These are phyloP conservation scores for Lasioglossum villosulum DNA, from an alignment of 2,888 invertebrate species.

Conservation along the genomic window DNA sequence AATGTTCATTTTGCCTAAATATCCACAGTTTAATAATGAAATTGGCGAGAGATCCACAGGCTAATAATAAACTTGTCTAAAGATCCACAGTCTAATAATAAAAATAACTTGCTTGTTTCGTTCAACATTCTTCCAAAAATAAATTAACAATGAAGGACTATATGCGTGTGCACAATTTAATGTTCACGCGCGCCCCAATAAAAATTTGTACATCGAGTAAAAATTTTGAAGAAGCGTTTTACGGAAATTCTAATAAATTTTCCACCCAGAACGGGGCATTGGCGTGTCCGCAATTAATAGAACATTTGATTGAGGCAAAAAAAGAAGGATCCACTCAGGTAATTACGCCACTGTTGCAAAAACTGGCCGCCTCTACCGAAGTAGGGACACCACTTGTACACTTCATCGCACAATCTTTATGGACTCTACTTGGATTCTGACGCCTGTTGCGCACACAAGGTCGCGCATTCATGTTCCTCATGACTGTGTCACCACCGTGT, in stretches of 20 bases:
- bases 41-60: not conserved
- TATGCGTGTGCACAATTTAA: not conserved
- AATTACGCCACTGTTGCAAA: conserved; percentile 56
- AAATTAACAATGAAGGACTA: not conserved
- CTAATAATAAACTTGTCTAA: not conserved
- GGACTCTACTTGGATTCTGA: conserved; percentile 45
- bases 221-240: not conserved
- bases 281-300: not conserved
- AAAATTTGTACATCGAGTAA: not conserved
- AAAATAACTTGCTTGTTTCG: not conserved
- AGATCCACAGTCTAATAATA: not conserved
- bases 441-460: conserved; percentile 74
- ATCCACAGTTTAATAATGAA: too few relatives aligned
- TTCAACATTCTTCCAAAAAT: not conserved
- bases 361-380: conserved; percentile 47
- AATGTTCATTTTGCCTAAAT: too few relatives aligned
- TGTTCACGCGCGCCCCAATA: not conserved
- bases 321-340: not conserved
- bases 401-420: conserved; percentile 54
- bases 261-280: not conserved
- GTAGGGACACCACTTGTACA: conserved; percentile 52
- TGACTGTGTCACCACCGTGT: conserved; percentile 14
- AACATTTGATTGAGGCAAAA: not conserved
- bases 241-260: not conserved
- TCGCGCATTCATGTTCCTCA: conserved; percentile 57